These are phyloP conservation scores for Lycorma delicatula DNA, from an alignment of 1,140 invertebrate species.

Conservation along the genomic window DNA sequence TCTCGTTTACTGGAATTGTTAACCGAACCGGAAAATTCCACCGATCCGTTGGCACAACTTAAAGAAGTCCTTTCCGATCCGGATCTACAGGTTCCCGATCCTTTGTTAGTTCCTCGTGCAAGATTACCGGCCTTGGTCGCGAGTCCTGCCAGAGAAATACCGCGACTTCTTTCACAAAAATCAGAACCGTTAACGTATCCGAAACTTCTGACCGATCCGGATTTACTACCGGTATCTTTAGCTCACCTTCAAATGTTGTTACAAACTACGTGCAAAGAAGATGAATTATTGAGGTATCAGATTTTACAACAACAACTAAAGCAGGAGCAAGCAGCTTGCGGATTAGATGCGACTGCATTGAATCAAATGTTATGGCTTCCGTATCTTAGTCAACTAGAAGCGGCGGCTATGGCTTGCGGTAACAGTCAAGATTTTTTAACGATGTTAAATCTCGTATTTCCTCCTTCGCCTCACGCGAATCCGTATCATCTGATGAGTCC, in stretches of 20 bases:
- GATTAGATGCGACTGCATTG: conserved; percentile 50
- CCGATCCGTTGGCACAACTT: conserved; percentile 59
- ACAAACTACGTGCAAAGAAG: conserved; percentile 30
- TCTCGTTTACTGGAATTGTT: conserved; percentile 37
- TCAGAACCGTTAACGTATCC: conserved; percentile 62
- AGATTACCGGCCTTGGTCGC: conserved; percentile 58
- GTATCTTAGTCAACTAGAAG: conserved; percentile 52
- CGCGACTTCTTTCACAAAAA: conserved; percentile 54
- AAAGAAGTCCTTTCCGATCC: conserved; percentile 58
- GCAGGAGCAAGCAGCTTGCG: conserved; percentile 10
- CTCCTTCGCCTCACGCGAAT: conserved; percentile 11
- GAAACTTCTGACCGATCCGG: conserved; percentile 61
- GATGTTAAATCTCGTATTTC: conserved; percentile 28
- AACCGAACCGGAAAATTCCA: conserved; percentile 40
- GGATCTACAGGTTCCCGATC: conserved; percentile 65
- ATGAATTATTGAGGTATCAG: conserved; percentile 24
- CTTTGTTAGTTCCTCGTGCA: conserved; percentile 65
- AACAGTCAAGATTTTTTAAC: conserved; percentile 43
- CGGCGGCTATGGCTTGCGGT: conserved; percentile 29
- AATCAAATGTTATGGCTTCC: conserved; percentile 62
- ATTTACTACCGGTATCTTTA: conserved; percentile 67
- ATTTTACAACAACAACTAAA: conserved; percentile 19
- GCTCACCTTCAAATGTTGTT: conserved; percentile 65
- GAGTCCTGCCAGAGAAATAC: conserved; percentile 64
- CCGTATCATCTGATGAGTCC: conserved; percentile 7